Conservation (phyloP, 1,140 invertebrate genomes). For the Hirudo medicinalis region DNA sequence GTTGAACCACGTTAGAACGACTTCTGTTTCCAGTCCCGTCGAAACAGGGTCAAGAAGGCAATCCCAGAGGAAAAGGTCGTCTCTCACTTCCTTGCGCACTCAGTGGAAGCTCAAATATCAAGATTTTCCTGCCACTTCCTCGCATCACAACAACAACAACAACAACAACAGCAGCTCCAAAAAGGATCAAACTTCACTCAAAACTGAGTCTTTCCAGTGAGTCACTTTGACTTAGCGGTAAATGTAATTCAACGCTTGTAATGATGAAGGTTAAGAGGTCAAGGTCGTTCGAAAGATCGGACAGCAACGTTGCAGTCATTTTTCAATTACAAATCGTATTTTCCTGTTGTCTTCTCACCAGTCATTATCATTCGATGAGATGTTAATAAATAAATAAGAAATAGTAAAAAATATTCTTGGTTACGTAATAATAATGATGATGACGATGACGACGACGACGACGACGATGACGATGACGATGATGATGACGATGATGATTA, state of each 20-base stretch:
- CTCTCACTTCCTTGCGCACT: not conserved
- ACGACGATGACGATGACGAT: no score
- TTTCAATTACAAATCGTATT: no score
- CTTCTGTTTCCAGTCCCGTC: not conserved
- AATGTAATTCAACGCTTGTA: conserved; percentile 22
- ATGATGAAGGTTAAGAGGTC: no score
- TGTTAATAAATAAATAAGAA: no score
- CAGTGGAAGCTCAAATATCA: conserved; percentile 8
- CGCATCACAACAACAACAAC: not conserved
- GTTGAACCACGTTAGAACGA: not conserved
- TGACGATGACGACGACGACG: no score
- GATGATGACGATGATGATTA: no score
- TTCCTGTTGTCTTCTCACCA: no score
- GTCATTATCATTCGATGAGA: no score
- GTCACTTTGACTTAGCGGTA: not conserved
- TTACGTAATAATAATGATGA: no score
- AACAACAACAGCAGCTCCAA: conserved; percentile 7
- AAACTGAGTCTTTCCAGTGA: not conserved
- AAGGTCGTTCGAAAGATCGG: no score
- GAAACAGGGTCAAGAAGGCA: not conserved
- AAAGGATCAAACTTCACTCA: conserved; percentile 1
- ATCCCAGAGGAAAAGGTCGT: conserved; percentile 8
- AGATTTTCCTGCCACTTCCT: not conserved
- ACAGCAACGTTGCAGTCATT: no score
- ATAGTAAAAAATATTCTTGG: no score